phyloP scores from a whole-genome alignment of 1,140 invertebrate genomes.

The Reticulitermes speratus region DNA sequence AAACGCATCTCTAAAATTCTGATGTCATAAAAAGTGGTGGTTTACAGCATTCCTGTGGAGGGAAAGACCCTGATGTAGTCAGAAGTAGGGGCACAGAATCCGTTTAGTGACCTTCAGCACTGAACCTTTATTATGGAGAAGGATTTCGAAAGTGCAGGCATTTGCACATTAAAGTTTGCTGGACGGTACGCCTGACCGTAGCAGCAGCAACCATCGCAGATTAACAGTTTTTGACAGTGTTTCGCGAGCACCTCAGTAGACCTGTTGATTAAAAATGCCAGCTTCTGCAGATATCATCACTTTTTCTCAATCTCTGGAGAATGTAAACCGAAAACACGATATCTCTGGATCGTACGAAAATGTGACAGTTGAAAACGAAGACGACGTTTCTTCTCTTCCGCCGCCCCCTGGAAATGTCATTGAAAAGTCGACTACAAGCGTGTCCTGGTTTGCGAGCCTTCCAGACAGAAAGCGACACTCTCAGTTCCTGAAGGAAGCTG shows the following conservation, averaged over 20 bases:
- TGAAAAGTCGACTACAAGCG: background rate
- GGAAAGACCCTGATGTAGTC: background rate
- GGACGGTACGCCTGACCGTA: background rate
- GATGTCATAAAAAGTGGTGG: background rate
- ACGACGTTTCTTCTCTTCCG: background rate
- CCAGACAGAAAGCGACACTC: conserved; percentile 63
- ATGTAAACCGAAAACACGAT: background rate
- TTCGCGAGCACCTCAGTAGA: background rate
- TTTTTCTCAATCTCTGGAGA: background rate
- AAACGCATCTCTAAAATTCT: background rate
- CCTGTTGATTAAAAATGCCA: background rate
- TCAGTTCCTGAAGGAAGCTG: conserved; percentile 64
- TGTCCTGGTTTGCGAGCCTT: conserved; percentile 38
- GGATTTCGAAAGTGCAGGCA: background rate
- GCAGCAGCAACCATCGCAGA: background rate
- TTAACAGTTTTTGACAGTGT: background rate
- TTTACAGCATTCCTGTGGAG: background rate
- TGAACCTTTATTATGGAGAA: background rate
- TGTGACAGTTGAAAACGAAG: background rate
- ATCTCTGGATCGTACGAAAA: background rate
- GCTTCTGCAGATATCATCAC: background rate
- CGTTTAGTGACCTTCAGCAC: background rate
- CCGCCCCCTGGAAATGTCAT: background rate
- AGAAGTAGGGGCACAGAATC: background rate
- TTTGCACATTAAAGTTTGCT: background rate